These are phyloP conservation scores for Semnornis frantzii DNA, from an alignment of 2,113 vertebrate species.

Conservation along the genomic window DNA sequence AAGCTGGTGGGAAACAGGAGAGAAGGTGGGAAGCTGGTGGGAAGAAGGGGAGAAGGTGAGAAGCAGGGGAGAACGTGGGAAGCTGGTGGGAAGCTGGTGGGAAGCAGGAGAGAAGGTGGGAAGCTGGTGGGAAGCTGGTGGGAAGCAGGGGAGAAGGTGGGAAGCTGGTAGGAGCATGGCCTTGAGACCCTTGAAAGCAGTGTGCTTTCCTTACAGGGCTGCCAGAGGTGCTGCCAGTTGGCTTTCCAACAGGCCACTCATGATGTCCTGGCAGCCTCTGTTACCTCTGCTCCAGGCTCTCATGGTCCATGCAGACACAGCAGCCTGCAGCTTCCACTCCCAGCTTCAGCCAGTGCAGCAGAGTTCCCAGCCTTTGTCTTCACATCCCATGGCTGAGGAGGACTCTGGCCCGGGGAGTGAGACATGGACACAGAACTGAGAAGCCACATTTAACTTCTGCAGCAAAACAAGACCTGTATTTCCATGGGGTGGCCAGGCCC, in stretches of 20 bases:
- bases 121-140: background rate
- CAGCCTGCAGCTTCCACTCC: background rate
- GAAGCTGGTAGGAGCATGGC: too few species aligned
- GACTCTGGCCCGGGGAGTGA: background rate
- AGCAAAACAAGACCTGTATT: background rate
- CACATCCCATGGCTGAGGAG: background rate
- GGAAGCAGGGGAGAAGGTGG: too few species aligned
- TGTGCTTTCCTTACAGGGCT: background rate
- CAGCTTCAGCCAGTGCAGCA: background rate
- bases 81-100: too few species aligned
- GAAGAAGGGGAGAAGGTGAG: too few species aligned
- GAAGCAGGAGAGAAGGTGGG: too few species aligned
- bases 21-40: too few species aligned
- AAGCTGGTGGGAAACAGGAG: too few species aligned
- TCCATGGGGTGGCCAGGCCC: background rate
- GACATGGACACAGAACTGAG: background rate
- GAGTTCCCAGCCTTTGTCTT: background rate
- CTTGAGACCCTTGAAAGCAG: background rate
- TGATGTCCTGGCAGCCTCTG: too few species aligned
- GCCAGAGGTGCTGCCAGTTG: background rate
- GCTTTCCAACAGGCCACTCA: background rate
- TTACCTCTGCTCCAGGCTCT: too few species aligned
- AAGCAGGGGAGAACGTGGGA: too few species aligned
- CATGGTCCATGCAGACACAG: background rate
- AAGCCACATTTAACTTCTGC: background rate